Conservation (phyloP, 2,888 invertebrate genomes). For the Tetragnatha montana region DNA sequence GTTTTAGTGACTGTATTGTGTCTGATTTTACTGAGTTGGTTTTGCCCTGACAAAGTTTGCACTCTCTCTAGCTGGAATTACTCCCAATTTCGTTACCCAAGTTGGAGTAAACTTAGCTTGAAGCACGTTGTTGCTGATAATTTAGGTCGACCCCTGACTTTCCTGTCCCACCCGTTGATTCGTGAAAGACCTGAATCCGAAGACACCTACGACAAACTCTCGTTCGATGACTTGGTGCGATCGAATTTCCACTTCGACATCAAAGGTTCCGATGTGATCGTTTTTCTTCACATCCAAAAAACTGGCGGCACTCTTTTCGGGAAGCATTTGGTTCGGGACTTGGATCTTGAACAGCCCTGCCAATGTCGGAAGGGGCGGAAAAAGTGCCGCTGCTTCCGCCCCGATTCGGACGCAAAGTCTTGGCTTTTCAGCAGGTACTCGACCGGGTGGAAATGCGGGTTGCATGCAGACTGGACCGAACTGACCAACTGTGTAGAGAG, state of each 20-base stretch:
- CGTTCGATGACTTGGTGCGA: slow-evolving; percentile 64
- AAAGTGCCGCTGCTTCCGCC: slow-evolving; percentile 74
- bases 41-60: slow-evolving; percentile 72
- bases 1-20: slow-evolving; percentile 60
- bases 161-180: slow-evolving; percentile 70
- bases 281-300: slow-evolving; percentile 98
- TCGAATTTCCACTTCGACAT: slow-evolving; percentile 72
- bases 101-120: slow-evolving; percentile 67
- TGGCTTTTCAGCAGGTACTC: slow-evolving; percentile 99
- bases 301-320: slow-evolving; percentile 98
- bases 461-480: slow-evolving; percentile 99
- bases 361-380: slow-evolving; percentile 72
- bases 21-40: slow-evolving; percentile 67
- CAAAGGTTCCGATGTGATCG: slow-evolving; percentile 93
- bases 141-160: slow-evolving; percentile 70
- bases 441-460: slow-evolving; percentile 98
- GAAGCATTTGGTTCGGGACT: slow-evolving; percentile 94
- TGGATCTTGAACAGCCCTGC: slow-evolving; percentile 94
- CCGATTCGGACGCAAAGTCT: slow-evolving; percentile 83
- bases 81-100: slow-evolving; percentile 66
- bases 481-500: slow-evolving; percentile 92
- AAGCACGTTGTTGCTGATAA: slow-evolving; percentile 70
- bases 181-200: slow-evolving; percentile 43
- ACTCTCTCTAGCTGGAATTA: slow-evolving; percentile 61
- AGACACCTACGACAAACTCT: slow-evolving; percentile 59